Evolutionary conservation across 2,797 vertebrate species (phyloP).

Genomic region (Hylomyscus alleni): DNA sequence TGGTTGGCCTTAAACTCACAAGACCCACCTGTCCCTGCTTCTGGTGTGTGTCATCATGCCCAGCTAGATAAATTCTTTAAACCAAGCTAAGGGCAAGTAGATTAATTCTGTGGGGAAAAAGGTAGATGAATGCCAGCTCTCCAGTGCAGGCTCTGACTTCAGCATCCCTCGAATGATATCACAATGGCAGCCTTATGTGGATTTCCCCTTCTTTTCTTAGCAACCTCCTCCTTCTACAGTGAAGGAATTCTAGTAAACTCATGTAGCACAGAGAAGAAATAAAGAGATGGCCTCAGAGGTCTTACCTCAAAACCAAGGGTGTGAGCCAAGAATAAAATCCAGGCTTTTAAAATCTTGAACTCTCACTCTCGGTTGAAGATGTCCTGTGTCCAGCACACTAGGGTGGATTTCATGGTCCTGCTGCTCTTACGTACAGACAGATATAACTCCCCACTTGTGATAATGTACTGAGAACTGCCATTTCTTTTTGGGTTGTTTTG

Average conservation of each 20-base stretch:
- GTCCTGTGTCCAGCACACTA: background rate
- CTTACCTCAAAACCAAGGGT: conserved; percentile 7
- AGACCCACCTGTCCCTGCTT: background rate
- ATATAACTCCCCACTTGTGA: background rate
- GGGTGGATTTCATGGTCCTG: background rate
- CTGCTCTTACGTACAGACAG: background rate
- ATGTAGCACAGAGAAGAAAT: background rate
- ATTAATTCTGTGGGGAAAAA: conserved; percentile 26
- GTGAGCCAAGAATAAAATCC: background rate
- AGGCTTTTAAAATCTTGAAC: conserved; percentile 3
- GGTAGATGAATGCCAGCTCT: background rate
- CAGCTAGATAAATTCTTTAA: background rate
- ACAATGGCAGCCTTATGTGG: background rate
- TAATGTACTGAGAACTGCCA: background rate
- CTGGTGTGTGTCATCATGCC: background rate
- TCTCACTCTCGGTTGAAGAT: background rate
- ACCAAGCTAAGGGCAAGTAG: background rate
- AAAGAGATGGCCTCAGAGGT: background rate
- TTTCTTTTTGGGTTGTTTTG: background rate
- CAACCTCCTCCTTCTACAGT: background rate
- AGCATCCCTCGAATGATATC: background rate
- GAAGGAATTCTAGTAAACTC: conserved; percentile 12
- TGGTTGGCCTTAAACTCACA: background rate
- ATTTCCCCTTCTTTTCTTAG: conserved; percentile 22
- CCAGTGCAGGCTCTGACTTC: background rate